Conservation (phyloP, 2,888 invertebrate species). For the Hoplodrina ambigua region DNA sequence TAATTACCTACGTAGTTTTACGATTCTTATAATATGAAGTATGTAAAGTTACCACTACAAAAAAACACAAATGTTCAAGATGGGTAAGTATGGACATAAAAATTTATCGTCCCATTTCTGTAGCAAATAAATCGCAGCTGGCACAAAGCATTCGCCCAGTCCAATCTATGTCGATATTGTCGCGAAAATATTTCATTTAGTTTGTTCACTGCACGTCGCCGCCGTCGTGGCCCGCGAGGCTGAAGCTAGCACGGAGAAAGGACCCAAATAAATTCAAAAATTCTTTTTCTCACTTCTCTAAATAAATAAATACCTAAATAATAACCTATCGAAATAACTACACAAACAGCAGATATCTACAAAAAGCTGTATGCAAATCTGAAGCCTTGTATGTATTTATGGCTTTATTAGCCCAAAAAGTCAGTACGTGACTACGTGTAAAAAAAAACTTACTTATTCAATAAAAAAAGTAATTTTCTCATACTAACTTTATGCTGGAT, state of each 20-base stretch:
- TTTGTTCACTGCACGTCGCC: conserved; percentile 40
- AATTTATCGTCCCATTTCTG: conserved; percentile 71
- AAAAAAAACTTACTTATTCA: too few species aligned
- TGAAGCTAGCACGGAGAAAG: conserved; percentile 10
- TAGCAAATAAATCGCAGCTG: conserved; percentile 74
- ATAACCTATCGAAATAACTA: too few species aligned
- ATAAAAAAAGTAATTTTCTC: too few species aligned
- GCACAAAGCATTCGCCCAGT: conserved; percentile 67
- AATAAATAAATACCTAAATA: too few species aligned
- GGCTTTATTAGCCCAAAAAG: too few species aligned
- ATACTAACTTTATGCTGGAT: too few species aligned
- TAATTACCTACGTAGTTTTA: too few species aligned
- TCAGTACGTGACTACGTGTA: too few species aligned
- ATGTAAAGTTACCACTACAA: conserved; percentile 1
- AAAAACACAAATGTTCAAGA: conserved; percentile 48
- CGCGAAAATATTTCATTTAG: conserved; percentile 70
- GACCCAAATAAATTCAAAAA: conserved; percentile 27
- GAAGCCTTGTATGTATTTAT: too few species aligned
- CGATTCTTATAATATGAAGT: too few species aligned
- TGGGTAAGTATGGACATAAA: conserved; percentile 65
- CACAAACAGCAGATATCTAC: too few species aligned
- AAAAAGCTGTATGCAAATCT: too few species aligned
- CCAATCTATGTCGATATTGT: conserved; percentile 77
- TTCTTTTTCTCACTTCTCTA: background rate
- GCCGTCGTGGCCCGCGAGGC: conserved; percentile 13